Evolutionary conservation across 2,888 invertebrate genomes (phyloP).

Genomic region (Papilio protenor): DNA sequence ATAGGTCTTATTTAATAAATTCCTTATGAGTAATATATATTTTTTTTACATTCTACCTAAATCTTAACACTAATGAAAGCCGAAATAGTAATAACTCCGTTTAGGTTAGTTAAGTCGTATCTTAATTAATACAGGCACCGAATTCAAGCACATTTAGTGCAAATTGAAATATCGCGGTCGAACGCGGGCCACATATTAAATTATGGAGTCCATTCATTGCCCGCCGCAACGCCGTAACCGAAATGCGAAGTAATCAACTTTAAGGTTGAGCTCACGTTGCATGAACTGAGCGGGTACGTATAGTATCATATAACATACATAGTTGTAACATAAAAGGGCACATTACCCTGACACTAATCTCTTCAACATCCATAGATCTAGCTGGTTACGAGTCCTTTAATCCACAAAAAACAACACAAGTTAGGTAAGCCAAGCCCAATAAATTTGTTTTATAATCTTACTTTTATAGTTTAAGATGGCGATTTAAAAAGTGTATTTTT

Average conservation of each 20-base stretch:
- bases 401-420: too few species aligned
- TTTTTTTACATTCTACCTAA: not conserved
- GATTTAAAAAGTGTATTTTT: too few species aligned
- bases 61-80: not conserved
- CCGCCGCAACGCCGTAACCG: constrained; percentile 29
- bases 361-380: too few species aligned
- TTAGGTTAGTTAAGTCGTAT: constrained; percentile 18
- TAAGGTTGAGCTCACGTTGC: constrained; percentile 1
- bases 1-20: too few species aligned
- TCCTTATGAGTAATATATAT: too few species aligned
- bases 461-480: too few species aligned
- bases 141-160: constrained; percentile 34
- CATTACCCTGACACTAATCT: too few species aligned
- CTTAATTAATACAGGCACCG: constrained; percentile 24
- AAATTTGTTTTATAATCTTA: too few species aligned
- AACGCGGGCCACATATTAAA: constrained; percentile 34
- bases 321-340: too few species aligned
- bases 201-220: constrained; percentile 39
- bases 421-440: too few species aligned
- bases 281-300: not conserved
- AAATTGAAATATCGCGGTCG: constrained; percentile 39
- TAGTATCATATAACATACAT: not conserved
- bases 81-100: constrained; percentile 17
- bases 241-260: constrained; percentile 41
- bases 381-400: too few species aligned